Percentiles rank a stretch among this genome's conserved stretches.
Evolutionary conservation across 2,888 invertebrate species (phyloP).

Genomic region (Brenthis hecate): DNA sequence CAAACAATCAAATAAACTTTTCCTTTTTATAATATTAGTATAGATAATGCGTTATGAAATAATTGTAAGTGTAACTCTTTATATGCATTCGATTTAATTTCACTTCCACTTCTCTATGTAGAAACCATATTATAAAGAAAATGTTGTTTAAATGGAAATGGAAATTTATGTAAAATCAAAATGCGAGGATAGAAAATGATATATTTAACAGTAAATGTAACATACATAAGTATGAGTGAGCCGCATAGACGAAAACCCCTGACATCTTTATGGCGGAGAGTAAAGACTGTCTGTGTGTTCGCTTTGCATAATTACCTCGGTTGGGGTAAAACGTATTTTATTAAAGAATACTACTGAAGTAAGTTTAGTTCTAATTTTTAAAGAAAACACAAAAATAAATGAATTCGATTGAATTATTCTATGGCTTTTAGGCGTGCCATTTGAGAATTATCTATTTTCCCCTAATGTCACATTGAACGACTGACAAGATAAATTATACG

Average conservation of each 20-base stretch:
- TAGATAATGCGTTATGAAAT: no score
- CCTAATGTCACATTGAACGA: no score
- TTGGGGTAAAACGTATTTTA: neutral
- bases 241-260: slow-evolving; percentile 5
- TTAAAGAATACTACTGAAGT: neutral
- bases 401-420: no score
- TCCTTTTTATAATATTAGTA: no score
- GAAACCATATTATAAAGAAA: slow-evolving; percentile 2
- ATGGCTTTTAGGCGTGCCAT: no score
- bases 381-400: no score
- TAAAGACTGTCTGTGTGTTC: slow-evolving; percentile 3
- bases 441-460: no score
- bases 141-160: slow-evolving; percentile 11
- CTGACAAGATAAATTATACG: no score
- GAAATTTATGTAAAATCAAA: slow-evolving; percentile 18
- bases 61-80: no score
- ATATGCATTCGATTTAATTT: neutral
- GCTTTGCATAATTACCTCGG: slow-evolving; percentile 15
- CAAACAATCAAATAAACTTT: no score
- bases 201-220: slow-evolving; percentile 8
- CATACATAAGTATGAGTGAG: slow-evolving; percentile 9
- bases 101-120: slow-evolving; percentile 4
- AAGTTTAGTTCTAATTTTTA: no score
- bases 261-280: slow-evolving; percentile 19
- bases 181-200: slow-evolving; percentile 17